Evolutionary conservation across 2,888 invertebrate species (phyloP).

Genomic region (Mactromeris polynyma): DNA sequence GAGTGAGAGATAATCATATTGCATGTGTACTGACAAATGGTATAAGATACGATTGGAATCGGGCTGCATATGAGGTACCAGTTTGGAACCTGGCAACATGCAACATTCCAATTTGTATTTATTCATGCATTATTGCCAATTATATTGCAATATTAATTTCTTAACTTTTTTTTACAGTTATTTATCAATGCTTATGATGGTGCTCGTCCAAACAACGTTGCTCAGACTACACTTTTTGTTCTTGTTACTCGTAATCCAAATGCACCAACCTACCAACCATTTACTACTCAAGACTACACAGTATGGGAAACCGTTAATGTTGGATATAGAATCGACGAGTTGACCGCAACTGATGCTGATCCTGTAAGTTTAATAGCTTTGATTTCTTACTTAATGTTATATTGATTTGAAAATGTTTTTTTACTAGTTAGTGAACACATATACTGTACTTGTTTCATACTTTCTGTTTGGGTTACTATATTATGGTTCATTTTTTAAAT

Average conservation of each 20-base stretch:
- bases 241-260: constrained; percentile 77
- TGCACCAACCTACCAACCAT: constrained; percentile 72
- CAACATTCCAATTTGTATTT: too few species aligned
- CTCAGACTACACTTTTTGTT: constrained; percentile 76
- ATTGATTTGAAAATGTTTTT: not conserved
- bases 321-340: constrained; percentile 72
- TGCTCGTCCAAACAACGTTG: constrained; percentile 75
- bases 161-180: constrained; percentile 53
- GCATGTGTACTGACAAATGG: too few species aligned
- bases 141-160: not conserved
- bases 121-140: too few species aligned
- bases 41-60: too few species aligned
- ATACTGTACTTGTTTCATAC: too few species aligned
- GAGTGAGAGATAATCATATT: too few species aligned
- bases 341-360: constrained; percentile 83
- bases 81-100: too few species aligned
- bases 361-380: constrained; percentile 68
- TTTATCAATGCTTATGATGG: constrained; percentile 69
- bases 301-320: constrained; percentile 76
- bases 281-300: constrained; percentile 30
- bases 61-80: too few species aligned
- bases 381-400: not conserved
- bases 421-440: not conserved
- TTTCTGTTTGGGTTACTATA: too few species aligned
- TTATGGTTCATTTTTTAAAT: too few species aligned